These are phyloP conservation scores for Sander vitreus DNA, from an alignment of 2,113 vertebrate genomes.

Conservation along the genomic window DNA sequence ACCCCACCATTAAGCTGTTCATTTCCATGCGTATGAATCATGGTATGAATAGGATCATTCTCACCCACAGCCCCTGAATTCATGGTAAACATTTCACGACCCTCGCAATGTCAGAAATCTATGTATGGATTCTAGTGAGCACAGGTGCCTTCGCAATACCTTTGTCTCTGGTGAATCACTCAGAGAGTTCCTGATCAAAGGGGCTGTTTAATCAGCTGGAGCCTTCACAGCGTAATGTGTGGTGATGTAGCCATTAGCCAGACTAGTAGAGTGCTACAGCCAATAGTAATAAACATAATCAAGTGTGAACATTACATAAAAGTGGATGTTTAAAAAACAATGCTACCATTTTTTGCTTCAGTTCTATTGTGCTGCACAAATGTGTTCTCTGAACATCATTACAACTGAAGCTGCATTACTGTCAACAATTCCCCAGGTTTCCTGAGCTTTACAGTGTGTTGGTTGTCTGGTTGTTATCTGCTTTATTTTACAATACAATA, in stretches of 20 bases:
- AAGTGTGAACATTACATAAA: neutral
- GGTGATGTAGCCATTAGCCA: neutral
- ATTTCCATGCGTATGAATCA: neutral
- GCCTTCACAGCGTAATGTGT: slow-evolving; percentile 9
- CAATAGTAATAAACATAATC: neutral
- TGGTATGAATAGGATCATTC: neutral
- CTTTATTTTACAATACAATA: neutral
- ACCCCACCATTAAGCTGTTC: slow-evolving; percentile 10
- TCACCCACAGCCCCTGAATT: neutral
- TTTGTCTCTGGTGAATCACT: neutral
- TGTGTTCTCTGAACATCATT: neutral
- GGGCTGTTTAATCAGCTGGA: neutral
- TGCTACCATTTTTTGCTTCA: neutral
- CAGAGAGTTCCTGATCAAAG: neutral
- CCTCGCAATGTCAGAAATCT: neutral
- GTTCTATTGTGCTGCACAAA: slow-evolving; percentile 4
- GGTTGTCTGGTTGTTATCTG: neutral
- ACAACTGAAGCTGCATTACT: neutral
- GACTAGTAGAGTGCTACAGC: neutral
- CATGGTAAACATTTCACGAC: neutral
- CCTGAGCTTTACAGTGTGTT: neutral
- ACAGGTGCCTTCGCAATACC: neutral
- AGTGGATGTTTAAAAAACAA: neutral
- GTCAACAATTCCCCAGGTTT: neutral
- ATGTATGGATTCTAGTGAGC: neutral